These are phyloP conservation scores for Cotesia glomerata DNA, from an alignment of 1,140 invertebrate genomes.

Conservation along the genomic window DNA sequence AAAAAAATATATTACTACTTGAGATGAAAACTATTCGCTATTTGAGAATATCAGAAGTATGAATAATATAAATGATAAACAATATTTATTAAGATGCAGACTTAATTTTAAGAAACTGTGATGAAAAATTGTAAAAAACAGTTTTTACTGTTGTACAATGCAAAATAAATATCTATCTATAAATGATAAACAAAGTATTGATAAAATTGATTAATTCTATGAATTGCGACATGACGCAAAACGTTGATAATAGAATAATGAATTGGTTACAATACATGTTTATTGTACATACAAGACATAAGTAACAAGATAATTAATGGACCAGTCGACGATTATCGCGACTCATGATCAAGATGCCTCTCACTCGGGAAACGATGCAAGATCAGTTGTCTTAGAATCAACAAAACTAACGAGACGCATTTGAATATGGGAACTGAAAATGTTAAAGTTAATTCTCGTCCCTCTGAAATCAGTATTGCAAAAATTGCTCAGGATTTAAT, in stretches of 20 bases:
- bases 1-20: too few relatives aligned
- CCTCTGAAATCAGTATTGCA: too few relatives aligned
- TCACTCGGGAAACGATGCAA: background rate
- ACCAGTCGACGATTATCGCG: background rate
- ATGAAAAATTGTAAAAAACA: too few relatives aligned
- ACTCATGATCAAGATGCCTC: background rate
- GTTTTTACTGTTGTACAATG: too few relatives aligned
- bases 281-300: background rate
- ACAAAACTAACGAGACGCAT: background rate
- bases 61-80: too few relatives aligned
- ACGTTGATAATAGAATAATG: background rate
- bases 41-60: background rate
- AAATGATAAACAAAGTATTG: too few relatives aligned
- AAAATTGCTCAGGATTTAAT: too few relatives aligned
- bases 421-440: too few relatives aligned
- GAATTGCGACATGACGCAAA: background rate
- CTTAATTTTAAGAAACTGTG: too few relatives aligned
- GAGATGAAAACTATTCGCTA: background rate
- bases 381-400: background rate
- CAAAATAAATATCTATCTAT: too few relatives aligned
- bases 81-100: too few relatives aligned
- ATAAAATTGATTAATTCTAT: background rate
- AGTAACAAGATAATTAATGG: background rate
- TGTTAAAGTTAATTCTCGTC: too few relatives aligned
- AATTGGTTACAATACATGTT: background rate